These are phyloP conservation scores for Entelurus aequoreus DNA, from an alignment of 2,113 vertebrate species.

Conservation along the genomic window DNA sequence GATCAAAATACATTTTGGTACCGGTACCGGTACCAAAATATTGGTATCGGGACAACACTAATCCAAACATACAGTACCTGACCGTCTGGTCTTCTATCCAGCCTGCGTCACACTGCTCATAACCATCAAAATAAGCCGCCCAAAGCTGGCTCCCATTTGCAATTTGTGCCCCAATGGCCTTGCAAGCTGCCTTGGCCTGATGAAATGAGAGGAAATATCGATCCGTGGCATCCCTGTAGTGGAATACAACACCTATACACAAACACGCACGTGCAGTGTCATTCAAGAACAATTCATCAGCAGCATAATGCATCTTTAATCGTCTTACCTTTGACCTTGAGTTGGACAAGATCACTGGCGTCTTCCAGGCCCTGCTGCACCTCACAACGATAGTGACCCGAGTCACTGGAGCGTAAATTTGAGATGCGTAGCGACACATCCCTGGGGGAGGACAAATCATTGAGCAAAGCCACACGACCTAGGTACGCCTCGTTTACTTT, in stretches of 20 bases:
- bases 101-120: constrained; percentile 91
- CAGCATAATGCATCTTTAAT: too few species aligned
- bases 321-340: constrained; percentile 87
- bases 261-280: not conserved
- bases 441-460: constrained; percentile 73
- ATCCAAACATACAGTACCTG: constrained; percentile 67
- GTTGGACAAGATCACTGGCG: constrained; percentile 74
- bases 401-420: constrained; percentile 82
- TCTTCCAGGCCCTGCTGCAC: constrained; percentile 93
- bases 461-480: constrained; percentile 76
- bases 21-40: too few species aligned
- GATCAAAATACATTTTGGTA: too few species aligned
- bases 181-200: constrained; percentile 78
- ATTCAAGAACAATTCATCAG: not conserved
- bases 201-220: constrained; percentile 85
- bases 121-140: constrained; percentile 84
- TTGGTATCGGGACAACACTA: too few species aligned
- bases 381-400: constrained; percentile 87
- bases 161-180: constrained; percentile 79
- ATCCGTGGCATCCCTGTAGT: constrained; percentile 83
- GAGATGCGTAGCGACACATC: constrained; percentile 81
- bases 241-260: constrained; percentile 87
- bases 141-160: constrained; percentile 87
- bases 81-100: constrained; percentile 95
- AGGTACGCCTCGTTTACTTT: constrained; percentile 84